These are phyloP conservation scores for Callyntrura sp. DNA, from an alignment of 2,888 invertebrate genomes.

Conservation along the genomic window DNA sequence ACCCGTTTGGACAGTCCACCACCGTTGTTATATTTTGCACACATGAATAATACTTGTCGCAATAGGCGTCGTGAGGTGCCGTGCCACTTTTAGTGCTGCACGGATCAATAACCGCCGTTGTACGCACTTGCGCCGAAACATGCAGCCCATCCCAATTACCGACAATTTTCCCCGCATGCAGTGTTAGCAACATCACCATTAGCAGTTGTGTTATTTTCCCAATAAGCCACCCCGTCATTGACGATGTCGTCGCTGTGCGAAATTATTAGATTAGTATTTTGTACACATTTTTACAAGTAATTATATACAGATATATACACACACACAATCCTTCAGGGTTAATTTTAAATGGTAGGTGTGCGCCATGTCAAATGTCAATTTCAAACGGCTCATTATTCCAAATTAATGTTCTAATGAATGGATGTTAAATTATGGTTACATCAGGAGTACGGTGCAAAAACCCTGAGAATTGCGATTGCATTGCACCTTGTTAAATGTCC, in stretches of 20 bases:
- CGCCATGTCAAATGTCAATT: constrained; percentile 11
- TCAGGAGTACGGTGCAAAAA: neutral
- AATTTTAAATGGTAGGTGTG: constrained; percentile 5
- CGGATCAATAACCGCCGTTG: constrained; percentile 56
- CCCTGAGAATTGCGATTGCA: neutral
- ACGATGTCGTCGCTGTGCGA: constrained; percentile 38
- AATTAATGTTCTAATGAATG: neutral
- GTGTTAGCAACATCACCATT: constrained; percentile 62
- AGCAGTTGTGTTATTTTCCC: constrained; percentile 71
- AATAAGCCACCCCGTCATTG: constrained; percentile 53
- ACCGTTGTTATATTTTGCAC: constrained; percentile 83
- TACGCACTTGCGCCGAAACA: constrained; percentile 49
- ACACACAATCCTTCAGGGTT: constrained; percentile 44
- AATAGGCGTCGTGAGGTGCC: constrained; percentile 84
- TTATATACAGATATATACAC: neutral
- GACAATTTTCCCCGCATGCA: constrained; percentile 54
- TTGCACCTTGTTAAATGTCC: constrained; percentile 30
- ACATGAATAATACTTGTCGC: constrained; percentile 85
- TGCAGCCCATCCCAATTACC: constrained; percentile 56
- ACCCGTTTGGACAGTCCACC: constrained; percentile 85
- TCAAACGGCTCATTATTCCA: constrained; percentile 1
- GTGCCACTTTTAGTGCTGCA: constrained; percentile 71
- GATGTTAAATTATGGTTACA: constrained; percentile 22
- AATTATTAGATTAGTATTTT: constrained; percentile 52
- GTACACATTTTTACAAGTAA: constrained; percentile 10